phyloP scores from a whole-genome alignment of 2,797 vertebrate species.

The Apogon hyalosoma region DNA sequence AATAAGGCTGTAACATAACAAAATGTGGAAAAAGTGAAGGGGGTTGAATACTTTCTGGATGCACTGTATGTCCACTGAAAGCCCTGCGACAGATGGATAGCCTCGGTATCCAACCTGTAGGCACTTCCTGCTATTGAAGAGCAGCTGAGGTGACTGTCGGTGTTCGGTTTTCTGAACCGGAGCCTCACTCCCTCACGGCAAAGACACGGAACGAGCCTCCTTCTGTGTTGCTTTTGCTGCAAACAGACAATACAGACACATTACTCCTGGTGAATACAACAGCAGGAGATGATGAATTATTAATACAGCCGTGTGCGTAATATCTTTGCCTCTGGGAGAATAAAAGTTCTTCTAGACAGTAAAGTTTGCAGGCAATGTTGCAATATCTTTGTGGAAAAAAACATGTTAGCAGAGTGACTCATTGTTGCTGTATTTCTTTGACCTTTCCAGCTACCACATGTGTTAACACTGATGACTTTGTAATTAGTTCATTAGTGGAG shows the following conservation, averaged over 20 bases:
- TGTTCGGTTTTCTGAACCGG: slow-evolving; percentile 18
- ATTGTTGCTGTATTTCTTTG: slow-evolving; percentile 47
- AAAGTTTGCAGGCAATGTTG: neutral
- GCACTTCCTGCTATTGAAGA: slow-evolving; percentile 57
- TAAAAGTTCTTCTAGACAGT: slow-evolving; percentile 2
- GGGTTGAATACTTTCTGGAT: too few species aligned
- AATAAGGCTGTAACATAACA: too few species aligned
- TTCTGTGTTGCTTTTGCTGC: slow-evolving; percentile 81
- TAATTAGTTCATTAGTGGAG: slow-evolving; percentile 76
- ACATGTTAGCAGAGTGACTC: slow-evolving; percentile 44
- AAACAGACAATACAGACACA: slow-evolving; percentile 42
- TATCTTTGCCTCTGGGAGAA: slow-evolving; percentile 1
- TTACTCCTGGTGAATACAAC: neutral
- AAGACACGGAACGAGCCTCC: slow-evolving; percentile 85
- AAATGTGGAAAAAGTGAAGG: too few species aligned
- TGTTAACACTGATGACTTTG: slow-evolving; percentile 64
- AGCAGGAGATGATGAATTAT: neutral
- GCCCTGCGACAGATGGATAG: slow-evolving; percentile 47
- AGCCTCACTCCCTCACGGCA: slow-evolving; percentile 79
- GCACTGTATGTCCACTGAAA: slow-evolving; percentile 38
- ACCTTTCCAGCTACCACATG: slow-evolving; percentile 58
- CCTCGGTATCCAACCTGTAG: slow-evolving; percentile 55
- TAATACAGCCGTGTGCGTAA: slow-evolving; percentile 4
- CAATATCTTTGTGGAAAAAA: slow-evolving; percentile 15
- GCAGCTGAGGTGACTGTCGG: slow-evolving; percentile 58